phyloP scores from a whole-genome alignment of 2,888 invertebrate genomes.

The Serrognathus titanus region DNA sequence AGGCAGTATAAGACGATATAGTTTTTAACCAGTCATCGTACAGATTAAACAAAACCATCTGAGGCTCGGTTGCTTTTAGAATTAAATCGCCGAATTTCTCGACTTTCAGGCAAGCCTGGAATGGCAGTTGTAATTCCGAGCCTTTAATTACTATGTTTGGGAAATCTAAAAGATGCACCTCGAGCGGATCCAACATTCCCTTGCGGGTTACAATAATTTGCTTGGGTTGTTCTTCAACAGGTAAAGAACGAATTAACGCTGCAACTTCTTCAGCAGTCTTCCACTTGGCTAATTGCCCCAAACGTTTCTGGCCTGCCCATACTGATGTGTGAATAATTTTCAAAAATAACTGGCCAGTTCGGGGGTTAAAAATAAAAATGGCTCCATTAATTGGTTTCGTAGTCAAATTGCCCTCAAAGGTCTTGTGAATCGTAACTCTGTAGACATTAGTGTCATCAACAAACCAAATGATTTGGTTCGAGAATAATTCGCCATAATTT shows the following conservation, averaged over 20 bases:
- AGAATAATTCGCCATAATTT: conserved; percentile 98
- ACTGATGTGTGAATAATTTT: conserved; percentile 99
- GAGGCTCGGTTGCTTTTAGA: conserved; percentile 97
- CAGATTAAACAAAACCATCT: conserved; percentile 99
- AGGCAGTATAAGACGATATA: conserved; percentile 98
- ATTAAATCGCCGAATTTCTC: conserved; percentile 99
- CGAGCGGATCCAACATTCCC: conserved; percentile 99
- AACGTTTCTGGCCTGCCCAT: conserved; percentile 99
- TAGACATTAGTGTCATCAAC: conserved; percentile 99
- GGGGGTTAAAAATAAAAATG: conserved; percentile 99
- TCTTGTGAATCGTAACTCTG: conserved; percentile 99
- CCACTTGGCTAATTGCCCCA: conserved; percentile 99
- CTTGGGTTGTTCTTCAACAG: conserved; percentile 99
- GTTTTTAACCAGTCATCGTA: conserved; percentile 99
- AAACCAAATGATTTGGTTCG: conserved; percentile 99
- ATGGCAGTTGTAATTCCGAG: conserved; percentile 95
- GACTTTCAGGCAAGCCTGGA: conserved; percentile 97
- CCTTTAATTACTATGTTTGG: conserved; percentile 99
- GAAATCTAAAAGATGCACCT: conserved; percentile 99
- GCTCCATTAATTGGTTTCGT: conserved; percentile 99
- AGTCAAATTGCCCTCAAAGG: conserved; percentile 98
- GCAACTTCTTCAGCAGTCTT: conserved; percentile 99
- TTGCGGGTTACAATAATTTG: conserved; percentile 99
- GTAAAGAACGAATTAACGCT: conserved; percentile 95
- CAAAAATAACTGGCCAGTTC: conserved; percentile 97